Conservation (phyloP, 2,888 invertebrate species). For the Archaeoteleia sp. region DNA sequence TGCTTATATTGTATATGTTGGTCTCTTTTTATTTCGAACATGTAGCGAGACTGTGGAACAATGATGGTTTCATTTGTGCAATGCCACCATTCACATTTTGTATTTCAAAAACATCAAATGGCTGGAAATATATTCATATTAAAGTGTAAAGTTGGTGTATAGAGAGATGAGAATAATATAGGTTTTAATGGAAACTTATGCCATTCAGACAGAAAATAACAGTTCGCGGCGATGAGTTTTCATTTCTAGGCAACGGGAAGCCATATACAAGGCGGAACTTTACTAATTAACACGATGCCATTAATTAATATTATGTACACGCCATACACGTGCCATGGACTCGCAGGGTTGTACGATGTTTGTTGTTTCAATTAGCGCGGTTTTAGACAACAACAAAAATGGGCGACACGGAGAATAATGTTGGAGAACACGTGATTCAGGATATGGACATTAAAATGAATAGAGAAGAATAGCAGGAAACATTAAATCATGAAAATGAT, state of each 20-base stretch:
- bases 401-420: too few species aligned
- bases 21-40: too few species aligned
- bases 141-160: slow-evolving; percentile 7
- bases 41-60: too few species aligned
- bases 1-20: too few species aligned
- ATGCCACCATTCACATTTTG: too few species aligned
- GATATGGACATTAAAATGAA: too few species aligned
- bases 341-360: neutral
- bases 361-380: neutral
- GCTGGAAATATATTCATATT: neutral
- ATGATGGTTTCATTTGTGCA: too few species aligned
- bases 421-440: too few species aligned
- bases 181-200: slow-evolving; percentile 10
- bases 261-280: slow-evolving; percentile 14
- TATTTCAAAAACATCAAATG: slow-evolving; percentile 3
- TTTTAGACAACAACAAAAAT: neutral
- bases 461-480: too few species aligned
- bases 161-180: slow-evolving; percentile 14
- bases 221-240: slow-evolving; percentile 16
- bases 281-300: slow-evolving; percentile 14
- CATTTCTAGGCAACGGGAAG: slow-evolving; percentile 15
- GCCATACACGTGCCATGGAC: slow-evolving; percentile 1
- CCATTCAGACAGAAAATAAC: slow-evolving; percentile 15
- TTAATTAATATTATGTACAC: slow-evolving; percentile 11
- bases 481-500: too few species aligned